Conservation (phyloP, 2,888 invertebrate genomes). For the Xiphydria camelus region DNA sequence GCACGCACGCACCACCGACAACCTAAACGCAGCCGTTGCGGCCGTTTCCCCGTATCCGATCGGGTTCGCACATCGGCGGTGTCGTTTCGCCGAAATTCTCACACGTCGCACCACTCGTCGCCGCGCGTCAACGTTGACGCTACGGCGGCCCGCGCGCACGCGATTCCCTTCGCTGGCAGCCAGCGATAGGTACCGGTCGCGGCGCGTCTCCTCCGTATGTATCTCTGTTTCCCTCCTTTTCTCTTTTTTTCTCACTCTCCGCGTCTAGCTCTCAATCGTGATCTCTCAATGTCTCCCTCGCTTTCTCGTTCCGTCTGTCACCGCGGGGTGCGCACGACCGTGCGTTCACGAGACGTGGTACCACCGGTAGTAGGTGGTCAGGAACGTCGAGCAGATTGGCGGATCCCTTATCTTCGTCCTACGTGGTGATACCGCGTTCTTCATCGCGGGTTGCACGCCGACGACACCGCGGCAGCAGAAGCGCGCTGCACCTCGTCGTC, state of each 20-base stretch:
- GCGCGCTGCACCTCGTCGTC: slow-evolving; percentile 9
- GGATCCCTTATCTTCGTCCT: slow-evolving; percentile 40
- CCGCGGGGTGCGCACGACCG: too few species aligned
- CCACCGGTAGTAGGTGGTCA: slow-evolving; percentile 40
- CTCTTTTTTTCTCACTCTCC: not conserved
- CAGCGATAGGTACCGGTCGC: too few species aligned
- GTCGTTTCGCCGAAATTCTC: too few species aligned
- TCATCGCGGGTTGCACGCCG: slow-evolving; percentile 32
- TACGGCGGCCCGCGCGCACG: slow-evolving; percentile 22
- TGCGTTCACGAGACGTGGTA: slow-evolving; percentile 43
- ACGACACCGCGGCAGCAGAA: slow-evolving; percentile 20
- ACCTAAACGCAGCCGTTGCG: too few species aligned
- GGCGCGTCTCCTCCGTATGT: not conserved
- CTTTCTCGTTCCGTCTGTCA: slow-evolving; percentile 1
- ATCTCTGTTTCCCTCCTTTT: not conserved
- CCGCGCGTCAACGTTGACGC: too few species aligned
- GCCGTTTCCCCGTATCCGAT: too few species aligned
- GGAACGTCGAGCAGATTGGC: slow-evolving; percentile 34
- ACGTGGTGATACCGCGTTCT: slow-evolving; percentile 31
- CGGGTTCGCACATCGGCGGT: too few species aligned
- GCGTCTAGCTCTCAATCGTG: not conserved
- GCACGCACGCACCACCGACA: too few species aligned
- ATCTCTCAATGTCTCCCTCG: not conserved
- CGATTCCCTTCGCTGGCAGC: slow-evolving; percentile 18
- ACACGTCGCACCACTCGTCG: too few species aligned